Conservation (phyloP, 2,888 invertebrate genomes). For the Rhagonycha fulva region DNA sequence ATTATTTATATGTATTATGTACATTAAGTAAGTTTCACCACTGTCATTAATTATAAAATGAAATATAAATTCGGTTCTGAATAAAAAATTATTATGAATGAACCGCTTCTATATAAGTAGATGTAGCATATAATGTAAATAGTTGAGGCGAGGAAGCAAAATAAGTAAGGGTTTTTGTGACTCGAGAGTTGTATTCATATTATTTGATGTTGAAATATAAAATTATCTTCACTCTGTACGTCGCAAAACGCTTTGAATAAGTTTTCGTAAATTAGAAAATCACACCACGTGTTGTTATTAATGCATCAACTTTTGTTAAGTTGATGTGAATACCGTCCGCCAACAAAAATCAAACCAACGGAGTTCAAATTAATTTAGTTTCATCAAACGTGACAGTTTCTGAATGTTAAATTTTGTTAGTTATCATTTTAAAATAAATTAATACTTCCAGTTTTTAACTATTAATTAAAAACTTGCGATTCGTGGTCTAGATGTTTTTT, state of each 20-base stretch:
- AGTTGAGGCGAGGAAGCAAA: neutral
- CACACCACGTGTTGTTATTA: neutral
- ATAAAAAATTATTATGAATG: constrained; percentile 1
- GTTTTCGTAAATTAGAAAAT: neutral
- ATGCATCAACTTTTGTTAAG: neutral
- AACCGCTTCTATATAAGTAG: neutral
- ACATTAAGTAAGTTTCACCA: neutral
- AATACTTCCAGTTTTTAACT: no score
- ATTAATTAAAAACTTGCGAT: no score
- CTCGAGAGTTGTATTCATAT: neutral
- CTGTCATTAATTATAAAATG: neutral
- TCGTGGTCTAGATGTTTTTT: no score
- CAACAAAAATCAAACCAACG: neutral
- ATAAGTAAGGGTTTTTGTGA: neutral
- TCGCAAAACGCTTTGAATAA: neutral
- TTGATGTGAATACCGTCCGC: no score
- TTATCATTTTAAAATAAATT: neutral
- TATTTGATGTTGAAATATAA: neutral
- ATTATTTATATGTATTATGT: neutral
- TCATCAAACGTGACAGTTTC: neutral
- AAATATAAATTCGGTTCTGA: neutral
- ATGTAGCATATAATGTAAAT: neutral
- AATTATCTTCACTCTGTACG: neutral
- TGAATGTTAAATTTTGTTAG: neutral
- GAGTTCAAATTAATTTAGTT: neutral